These are phyloP conservation scores for Nothobranchius kuhntae DNA, from an alignment of 2,113 vertebrate genomes.

Conservation along the genomic window DNA sequence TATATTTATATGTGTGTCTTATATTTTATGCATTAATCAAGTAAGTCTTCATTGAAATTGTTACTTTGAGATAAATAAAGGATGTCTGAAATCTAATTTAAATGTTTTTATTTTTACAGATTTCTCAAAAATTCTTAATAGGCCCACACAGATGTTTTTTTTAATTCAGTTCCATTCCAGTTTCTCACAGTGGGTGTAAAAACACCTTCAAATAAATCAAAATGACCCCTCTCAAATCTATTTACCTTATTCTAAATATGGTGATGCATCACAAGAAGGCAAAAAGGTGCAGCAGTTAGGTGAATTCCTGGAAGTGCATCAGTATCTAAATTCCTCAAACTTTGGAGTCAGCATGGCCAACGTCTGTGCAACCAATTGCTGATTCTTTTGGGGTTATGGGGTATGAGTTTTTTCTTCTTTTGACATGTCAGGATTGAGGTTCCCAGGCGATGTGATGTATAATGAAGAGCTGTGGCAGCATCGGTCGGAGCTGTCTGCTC, in stretches of 20 bases:
- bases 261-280: background rate
- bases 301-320: background rate
- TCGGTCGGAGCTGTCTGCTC: constrained; percentile 50
- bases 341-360: background rate
- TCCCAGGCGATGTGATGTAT: constrained; percentile 40
- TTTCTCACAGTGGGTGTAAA: background rate
- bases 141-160: no score
- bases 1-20: no score
- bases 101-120: no score
- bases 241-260: constrained; percentile 5
- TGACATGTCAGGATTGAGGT: constrained; percentile 41
- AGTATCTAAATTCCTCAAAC: constrained; percentile 12
- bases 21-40: no score
- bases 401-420: constrained; percentile 33
- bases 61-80: no score
- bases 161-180: no score
- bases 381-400: constrained; percentile 22
- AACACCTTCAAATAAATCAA: no score
- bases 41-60: no score
- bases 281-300: background rate
- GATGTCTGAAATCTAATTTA: no score
- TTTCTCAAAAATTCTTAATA: no score
- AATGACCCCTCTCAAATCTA: constrained; percentile 9
- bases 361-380: constrained; percentile 16
- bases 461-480: constrained; percentile 55